phyloP scores from a whole-genome alignment of 2,888 invertebrate species.

The Melanchra persicariae region DNA sequence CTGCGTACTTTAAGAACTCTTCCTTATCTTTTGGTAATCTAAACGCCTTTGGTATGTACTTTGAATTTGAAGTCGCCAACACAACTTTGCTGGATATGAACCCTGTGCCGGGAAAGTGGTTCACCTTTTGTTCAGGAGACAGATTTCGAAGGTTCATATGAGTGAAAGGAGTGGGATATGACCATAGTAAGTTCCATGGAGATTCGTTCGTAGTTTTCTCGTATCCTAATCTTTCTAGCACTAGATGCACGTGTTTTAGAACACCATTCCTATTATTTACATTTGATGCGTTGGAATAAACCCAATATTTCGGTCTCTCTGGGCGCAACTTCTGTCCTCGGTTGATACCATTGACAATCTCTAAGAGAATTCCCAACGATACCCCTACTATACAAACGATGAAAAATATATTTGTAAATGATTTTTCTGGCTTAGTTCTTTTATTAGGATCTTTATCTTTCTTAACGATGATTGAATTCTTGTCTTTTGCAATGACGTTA shows the following conservation, averaged over 20 bases:
- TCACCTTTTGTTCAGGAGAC: slow-evolving; percentile 94
- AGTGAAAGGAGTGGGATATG: slow-evolving; percentile 97
- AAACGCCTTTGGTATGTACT: slow-evolving; percentile 97
- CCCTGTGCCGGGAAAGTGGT: slow-evolving; percentile 98
- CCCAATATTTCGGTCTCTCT: slow-evolving; percentile 87
- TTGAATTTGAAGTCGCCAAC: slow-evolving; percentile 94
- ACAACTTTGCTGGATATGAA: slow-evolving; percentile 97
- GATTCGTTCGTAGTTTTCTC: slow-evolving; percentile 88
- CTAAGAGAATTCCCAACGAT: slow-evolving; percentile 78
- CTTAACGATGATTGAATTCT: slow-evolving; percentile 32
- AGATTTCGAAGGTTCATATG: slow-evolving; percentile 89
- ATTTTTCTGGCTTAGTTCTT: slow-evolving; percentile 57
- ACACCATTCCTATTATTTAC: slow-evolving; percentile 92
- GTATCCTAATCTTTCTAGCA: slow-evolving; percentile 95
- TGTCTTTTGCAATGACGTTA: slow-evolving; percentile 25
- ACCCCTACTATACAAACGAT: slow-evolving; percentile 82
- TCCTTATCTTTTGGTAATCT: slow-evolving; percentile 94
- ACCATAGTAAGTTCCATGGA: slow-evolving; percentile 97
- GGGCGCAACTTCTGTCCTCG: slow-evolving; percentile 63
- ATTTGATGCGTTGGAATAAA: slow-evolving; percentile 89
- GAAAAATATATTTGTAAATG: slow-evolving; percentile 74
- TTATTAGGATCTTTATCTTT: slow-evolving; percentile 32
- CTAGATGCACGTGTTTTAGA: slow-evolving; percentile 95
- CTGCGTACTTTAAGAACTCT: slow-evolving; percentile 93
- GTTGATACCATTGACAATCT: slow-evolving; percentile 78